These are phyloP conservation scores for Dolichallabes microphthalmus DNA, from an alignment of 2,113 vertebrate genomes.

Conservation along the genomic window DNA sequence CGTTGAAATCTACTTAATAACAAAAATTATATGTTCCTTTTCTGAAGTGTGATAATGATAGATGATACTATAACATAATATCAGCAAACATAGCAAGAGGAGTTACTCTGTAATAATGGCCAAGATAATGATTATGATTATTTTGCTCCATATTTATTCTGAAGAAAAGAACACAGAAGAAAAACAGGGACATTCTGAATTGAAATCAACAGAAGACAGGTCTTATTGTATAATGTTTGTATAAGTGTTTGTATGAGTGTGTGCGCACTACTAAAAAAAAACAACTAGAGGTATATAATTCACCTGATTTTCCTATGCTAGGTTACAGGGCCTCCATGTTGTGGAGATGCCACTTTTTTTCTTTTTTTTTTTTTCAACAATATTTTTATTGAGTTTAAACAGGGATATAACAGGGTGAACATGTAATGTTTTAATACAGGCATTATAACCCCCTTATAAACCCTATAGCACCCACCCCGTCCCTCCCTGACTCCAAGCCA, in stretches of 20 bases:
- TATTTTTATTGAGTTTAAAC: too few relatives aligned
- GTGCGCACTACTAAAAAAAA: neutral
- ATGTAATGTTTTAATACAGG: too few relatives aligned
- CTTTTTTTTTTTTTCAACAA: too few relatives aligned
- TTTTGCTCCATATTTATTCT: neutral
- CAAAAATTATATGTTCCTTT: neutral
- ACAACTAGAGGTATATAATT: neutral
- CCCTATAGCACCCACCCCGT: too few relatives aligned
- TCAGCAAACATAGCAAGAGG: neutral
- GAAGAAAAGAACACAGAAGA: neutral
- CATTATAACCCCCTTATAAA: too few relatives aligned
- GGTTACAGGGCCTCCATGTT: neutral
- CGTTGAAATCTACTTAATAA: neutral
- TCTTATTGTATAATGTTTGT: too few relatives aligned
- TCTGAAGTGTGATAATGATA: neutral
- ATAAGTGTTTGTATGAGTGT: too few relatives aligned
- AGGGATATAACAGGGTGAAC: too few relatives aligned
- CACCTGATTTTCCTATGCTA: neutral
- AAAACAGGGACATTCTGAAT: neutral
- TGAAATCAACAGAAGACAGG: too few relatives aligned
- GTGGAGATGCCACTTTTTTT: neutral
- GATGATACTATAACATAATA: neutral
- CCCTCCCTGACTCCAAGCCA: too few relatives aligned
- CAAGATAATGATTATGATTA: neutral
- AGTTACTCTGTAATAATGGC: neutral